Base-by-base conservation (phyloP, 1,140 invertebrate genomes). In the Arctopsyche grandis region DNA sequence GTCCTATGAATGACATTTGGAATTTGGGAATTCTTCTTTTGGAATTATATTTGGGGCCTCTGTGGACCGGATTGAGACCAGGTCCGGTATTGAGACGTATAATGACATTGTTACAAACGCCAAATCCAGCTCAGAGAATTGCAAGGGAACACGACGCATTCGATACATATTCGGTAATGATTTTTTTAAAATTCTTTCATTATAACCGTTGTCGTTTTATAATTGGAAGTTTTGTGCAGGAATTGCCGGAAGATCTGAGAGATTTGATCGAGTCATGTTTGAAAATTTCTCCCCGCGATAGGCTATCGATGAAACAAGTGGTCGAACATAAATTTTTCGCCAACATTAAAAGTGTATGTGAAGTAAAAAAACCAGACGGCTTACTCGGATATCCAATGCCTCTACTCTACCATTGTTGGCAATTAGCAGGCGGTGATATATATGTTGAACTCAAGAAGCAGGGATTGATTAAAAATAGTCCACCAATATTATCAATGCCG, bases 341-440 rank as follows among this genome's bases (percentile, higher is more conserved):
- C 84, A 19, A 83, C 80, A 38, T 84, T 85, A 81, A 73, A 52
- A 38, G 12, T 29, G 81, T 86, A n/a, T 83, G 79, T 14, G 80
- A 86, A 77, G 82, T 85, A 75, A 85, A 83, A 75, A 81, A 84
- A 26, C 84, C 88, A 21, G 86, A 86, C 38, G 89, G 91, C 26
- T 82, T 92, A 9, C 88, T 91, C 84, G 89, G 90, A 43, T 89
- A 93, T 80, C 90, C 90, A 77, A 87, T 97, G 83, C 90, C 95
- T 77, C 94, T 96, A 84, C 90, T 98, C 4, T 99, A 98, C 87
- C 94, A 98, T 87, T 91, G 97, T 84, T 99, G 98, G 98, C 94
- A 96, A 84, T 87, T 99, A 63, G 95, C 97, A 22, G 98, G 98
- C 38, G 97, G 97, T 0, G 97, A 99, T 89, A 94, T 98, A 56